Percentiles rank a stretch among this genome's conserved stretches.
Conservation (phyloP, 2,113 vertebrate species). For the Calonectris borealis region DNA sequence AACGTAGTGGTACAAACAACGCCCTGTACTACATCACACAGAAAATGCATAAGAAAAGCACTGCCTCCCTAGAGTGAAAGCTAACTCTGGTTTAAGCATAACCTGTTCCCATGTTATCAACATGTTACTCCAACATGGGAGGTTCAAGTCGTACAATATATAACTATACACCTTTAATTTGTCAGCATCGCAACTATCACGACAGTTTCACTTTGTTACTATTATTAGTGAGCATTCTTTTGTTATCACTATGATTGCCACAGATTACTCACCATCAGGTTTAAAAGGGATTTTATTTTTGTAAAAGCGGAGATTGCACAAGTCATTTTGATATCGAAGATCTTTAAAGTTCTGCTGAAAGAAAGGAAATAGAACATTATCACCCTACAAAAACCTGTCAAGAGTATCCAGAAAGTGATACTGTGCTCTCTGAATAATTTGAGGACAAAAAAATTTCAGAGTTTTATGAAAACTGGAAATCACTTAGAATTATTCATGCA, state of each 20-base stretch:
- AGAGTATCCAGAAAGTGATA: not conserved
- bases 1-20: not conserved
- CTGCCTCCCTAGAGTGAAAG: not conserved
- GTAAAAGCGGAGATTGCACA: conserved; percentile 96
- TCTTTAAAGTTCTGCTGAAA: conserved; percentile 90
- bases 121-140: not conserved
- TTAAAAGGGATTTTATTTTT: conserved; percentile 96
- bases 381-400: not conserved
- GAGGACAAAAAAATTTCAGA: not conserved
- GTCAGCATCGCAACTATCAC: not conserved
- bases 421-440: not conserved
- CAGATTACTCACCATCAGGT: conserved; percentile 87
- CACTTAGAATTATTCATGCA: not conserved
- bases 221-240: not conserved
- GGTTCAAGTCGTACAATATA: not conserved
- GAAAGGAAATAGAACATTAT: conserved; percentile 36
- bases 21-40: not conserved
- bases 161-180: not conserved
- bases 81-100: not conserved
- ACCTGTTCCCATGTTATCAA: not conserved
- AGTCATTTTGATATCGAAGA: conserved; percentile 88
- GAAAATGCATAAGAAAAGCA: not conserved
- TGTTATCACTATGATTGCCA: not conserved
- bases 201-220: not conserved
- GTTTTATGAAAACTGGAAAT: not conserved